Conservation (phyloP, 2,888 invertebrate genomes). For the Osmoderma eremita region DNA sequence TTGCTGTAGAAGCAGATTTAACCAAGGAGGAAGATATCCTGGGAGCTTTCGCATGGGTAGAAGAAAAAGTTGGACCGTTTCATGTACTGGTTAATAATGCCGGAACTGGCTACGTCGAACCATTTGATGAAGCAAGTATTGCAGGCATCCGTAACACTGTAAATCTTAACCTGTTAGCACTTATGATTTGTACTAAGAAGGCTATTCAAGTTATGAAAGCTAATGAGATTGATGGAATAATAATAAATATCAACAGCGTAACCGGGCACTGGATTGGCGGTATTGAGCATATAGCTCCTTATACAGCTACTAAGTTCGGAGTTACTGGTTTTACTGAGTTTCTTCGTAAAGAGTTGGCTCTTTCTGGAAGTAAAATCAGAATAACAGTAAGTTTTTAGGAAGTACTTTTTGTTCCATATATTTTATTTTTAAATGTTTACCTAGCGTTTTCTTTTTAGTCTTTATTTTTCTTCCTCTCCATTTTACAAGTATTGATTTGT, state of each 20-base stretch:
- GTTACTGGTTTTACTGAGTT: slow-evolving; percentile 27
- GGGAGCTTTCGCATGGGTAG: slow-evolving; percentile 23
- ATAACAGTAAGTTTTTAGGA: slow-evolving; percentile 13
- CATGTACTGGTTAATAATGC: slow-evolving; percentile 33
- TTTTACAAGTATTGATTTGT: too few relatives aligned
- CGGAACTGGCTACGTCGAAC: neutral
- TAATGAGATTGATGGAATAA: slow-evolving; percentile 23
- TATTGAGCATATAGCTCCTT: slow-evolving; percentile 5
- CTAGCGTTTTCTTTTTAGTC: too few relatives aligned
- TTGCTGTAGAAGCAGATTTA: slow-evolving; percentile 18
- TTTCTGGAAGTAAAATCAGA: slow-evolving; percentile 28
- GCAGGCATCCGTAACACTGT: too few relatives aligned
- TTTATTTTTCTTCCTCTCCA: too few relatives aligned
- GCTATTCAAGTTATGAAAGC: slow-evolving; percentile 30
- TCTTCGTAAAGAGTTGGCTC: slow-evolving; percentile 17
- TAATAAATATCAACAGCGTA: slow-evolving; percentile 35
- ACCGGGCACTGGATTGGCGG: slow-evolving; percentile 13
- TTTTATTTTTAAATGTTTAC: neutral
- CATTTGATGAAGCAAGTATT: neutral
- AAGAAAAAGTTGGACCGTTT: slow-evolving; percentile 31
- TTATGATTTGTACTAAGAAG: slow-evolving; percentile 22
- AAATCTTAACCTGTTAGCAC: slow-evolving; percentile 17
- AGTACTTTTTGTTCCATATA: neutral
- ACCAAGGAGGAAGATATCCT: slow-evolving; percentile 33
- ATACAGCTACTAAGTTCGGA: slow-evolving; percentile 32